A percentile compares a stretch with the other conserved stretches of the same genome.
Conservation (phyloP, 2,113 vertebrate species). For the Spermophilus dauricus region DNA sequence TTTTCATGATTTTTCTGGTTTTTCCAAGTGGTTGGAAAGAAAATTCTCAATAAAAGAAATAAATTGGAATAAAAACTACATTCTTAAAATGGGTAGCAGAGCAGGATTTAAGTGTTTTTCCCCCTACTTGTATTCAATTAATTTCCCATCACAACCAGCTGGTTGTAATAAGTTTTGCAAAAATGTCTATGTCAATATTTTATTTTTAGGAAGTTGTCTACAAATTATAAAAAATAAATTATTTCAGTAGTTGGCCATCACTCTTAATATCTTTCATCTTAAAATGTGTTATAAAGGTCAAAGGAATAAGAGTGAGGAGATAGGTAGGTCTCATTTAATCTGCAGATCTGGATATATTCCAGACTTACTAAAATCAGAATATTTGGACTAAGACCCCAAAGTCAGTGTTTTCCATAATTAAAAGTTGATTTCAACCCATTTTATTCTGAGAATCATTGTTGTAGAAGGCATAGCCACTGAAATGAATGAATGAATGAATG, state of each 20-base stretch:
- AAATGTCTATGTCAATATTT: constrained; percentile 14
- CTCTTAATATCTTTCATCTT: neutral
- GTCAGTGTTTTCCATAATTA: neutral
- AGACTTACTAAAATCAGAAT: neutral
- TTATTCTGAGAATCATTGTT: constrained; percentile 6
- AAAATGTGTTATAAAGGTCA: neutral
- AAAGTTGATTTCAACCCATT: neutral
- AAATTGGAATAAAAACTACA: neutral
- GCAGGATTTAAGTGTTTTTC: neutral
- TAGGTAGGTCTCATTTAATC: neutral
- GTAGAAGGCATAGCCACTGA: neutral
- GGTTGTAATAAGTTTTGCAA: neutral
- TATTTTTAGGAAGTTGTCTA: neutral
- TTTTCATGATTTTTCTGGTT: neutral
- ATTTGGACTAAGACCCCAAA: neutral
- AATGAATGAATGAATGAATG: neutral
- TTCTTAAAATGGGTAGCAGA: neutral
- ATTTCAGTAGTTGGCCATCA: neutral
- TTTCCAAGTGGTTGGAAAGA: neutral
- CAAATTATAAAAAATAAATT: neutral
- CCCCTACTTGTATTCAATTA: neutral
- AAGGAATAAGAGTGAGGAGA: neutral
- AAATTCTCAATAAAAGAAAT: neutral
- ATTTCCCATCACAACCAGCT: neutral
- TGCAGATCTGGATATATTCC: neutral